Conservation (phyloP, 2,888 invertebrate genomes). For the Patella depressa region DNA sequence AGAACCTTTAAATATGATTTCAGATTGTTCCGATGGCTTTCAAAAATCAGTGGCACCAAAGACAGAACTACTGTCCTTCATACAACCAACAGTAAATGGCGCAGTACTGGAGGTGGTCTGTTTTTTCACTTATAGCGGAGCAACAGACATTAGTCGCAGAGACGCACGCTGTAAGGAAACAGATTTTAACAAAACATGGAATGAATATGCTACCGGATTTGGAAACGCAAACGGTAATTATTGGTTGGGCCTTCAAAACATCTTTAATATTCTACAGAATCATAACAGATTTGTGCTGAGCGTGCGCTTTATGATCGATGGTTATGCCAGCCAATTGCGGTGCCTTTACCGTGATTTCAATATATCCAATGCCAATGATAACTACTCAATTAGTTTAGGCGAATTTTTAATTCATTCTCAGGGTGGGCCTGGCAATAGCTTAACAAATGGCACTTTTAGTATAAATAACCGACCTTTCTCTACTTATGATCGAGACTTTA, state of each 20-base stretch:
- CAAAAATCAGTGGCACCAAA: neutral
- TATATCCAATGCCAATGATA: too few relatives aligned
- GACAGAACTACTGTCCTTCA: neutral
- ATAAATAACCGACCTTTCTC: neutral
- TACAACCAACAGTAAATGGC: neutral
- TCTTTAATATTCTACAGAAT: neutral
- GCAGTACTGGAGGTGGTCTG: neutral
- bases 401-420: too few relatives aligned
- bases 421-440: neutral
- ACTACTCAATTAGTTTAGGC: too few relatives aligned
- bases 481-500: constrained; percentile 1
- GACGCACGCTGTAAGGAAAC: neutral
- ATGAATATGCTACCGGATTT: neutral
- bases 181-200: neutral
- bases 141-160: neutral
- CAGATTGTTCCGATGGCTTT: constrained; percentile 3
- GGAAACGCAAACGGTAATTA: neutral
- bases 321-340: too few relatives aligned
- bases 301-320: too few relatives aligned
- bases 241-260: neutral
- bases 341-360: too few relatives aligned
- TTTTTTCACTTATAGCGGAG: neutral
- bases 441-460: neutral
- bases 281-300: too few relatives aligned
- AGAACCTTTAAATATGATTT: neutral